Percentiles rank a stretch among this genome's conserved stretches.
Evolutionary conservation across 2,113 vertebrate genomes (phyloP).

Genomic region (Caracal caracal): DNA sequence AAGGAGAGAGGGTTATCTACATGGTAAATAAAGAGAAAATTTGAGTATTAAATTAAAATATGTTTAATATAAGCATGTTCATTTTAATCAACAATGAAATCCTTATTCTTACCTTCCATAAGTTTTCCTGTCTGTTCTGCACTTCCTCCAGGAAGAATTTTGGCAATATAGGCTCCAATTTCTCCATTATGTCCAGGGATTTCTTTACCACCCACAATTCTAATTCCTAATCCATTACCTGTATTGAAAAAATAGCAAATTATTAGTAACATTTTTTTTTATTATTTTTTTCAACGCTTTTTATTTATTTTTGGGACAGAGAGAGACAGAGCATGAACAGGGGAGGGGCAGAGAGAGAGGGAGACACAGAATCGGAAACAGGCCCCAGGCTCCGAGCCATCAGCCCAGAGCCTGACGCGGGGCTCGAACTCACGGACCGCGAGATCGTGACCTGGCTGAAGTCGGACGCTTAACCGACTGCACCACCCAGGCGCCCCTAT

Average conservation of each 20-base stretch:
- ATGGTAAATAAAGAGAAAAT: neutral
- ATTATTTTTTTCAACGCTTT: no score
- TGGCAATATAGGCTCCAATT: slow-evolving; percentile 97
- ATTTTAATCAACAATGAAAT: slow-evolving; percentile 38
- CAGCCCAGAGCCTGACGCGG: no score
- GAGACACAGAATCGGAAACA: no score
- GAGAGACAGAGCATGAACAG: no score
- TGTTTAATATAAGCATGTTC: neutral
- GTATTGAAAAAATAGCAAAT: slow-evolving; percentile 62
- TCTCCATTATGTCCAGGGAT: slow-evolving; percentile 94
- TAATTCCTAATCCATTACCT: slow-evolving; percentile 97
- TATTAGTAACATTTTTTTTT: slow-evolving; percentile 36
- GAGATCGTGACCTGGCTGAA: no score
- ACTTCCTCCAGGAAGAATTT: slow-evolving; percentile 93
- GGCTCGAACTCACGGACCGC: no score
- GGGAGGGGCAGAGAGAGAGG: no score
- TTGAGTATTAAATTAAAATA: neutral
- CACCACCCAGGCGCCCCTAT: no score
- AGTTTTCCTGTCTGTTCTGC: slow-evolving; percentile 95
- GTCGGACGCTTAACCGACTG: no score
- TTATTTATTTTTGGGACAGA: no score
- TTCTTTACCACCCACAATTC: slow-evolving; percentile 97
- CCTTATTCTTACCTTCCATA: slow-evolving; percentile 92
- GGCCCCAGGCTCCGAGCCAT: no score
- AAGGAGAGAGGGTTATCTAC: neutral